phyloP scores from a whole-genome alignment of 1,140 invertebrate genomes.

The Drosophila micromelanica region DNA sequence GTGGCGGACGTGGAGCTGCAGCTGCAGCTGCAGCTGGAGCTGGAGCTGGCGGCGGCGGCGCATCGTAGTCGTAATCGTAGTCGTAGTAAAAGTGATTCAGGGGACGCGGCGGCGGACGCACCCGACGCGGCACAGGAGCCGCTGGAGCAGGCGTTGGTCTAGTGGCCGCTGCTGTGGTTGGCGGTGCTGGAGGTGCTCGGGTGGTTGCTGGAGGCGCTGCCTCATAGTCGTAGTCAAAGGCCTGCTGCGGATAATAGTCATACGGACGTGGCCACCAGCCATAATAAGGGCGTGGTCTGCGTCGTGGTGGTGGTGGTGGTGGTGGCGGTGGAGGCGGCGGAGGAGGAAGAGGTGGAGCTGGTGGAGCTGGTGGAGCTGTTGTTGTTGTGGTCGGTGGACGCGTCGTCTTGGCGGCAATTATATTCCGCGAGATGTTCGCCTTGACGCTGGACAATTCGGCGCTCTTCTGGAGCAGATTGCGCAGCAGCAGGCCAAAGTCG shows the following conservation, averaged over 20 bases:
- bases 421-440: constrained; percentile 34
- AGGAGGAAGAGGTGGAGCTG: too few species aligned
- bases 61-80: constrained; percentile 61
- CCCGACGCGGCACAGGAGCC: constrained; percentile 21
- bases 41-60: constrained; percentile 9
- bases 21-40: too few species aligned
- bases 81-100: constrained; percentile 31
- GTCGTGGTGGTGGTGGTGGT: constrained; percentile 17
- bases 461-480: constrained; percentile 66
- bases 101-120: constrained; percentile 44
- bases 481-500: constrained; percentile 62
- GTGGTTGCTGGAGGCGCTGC: constrained; percentile 22
- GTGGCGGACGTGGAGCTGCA: constrained; percentile 10
- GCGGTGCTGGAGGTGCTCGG: constrained; percentile 12
- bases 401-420: constrained; percentile 25
- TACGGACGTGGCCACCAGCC: constrained; percentile 53
- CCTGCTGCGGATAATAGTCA: constrained; percentile 40
- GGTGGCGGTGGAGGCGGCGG: constrained; percentile 31
- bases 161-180: too few species aligned
- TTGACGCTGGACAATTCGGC: constrained; percentile 63
- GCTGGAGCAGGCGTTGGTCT: too few species aligned
- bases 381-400: constrained; percentile 33
- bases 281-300: constrained; percentile 24
- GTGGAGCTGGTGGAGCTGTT: background rate
- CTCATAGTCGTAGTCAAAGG: constrained; percentile 49